Base-by-base conservation (phyloP, 2,888 invertebrate species). In the Neoitamus cyanurus region DNA sequence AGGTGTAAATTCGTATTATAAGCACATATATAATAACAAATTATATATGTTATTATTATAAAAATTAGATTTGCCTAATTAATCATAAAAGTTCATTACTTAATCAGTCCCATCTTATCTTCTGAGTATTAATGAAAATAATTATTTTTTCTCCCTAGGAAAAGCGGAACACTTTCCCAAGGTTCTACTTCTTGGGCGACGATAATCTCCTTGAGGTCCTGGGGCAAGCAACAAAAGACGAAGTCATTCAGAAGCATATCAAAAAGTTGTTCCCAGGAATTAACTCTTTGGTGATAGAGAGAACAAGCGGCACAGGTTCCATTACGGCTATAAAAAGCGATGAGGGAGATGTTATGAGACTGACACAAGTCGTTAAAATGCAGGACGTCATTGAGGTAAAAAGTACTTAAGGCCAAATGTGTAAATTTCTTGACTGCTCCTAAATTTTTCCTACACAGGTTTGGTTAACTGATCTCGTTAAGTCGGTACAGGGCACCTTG, bases 181-280 rank as follows among this genome's bases (percentile, higher is more conserved):
- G 99, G 85, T 96, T 99, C 88, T 98, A 99, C 90, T 99, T 99
- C 90, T 93, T 99, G 86, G 98, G 98, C 85, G 99, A 99, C 89
- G 99, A 99, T 89, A 99, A 99, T 91, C 93, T 99, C 83, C 92
- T 99, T 84, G 99, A 99, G 92, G 94, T 99, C 86, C 93, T 99
- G 11, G 98, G 98, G 0, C 98, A 98, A 92, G 95, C 97, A 0
- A 95, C 96, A 0, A 97, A 97, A 88, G 96, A 96, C 85, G 93
- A 94, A 75, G 96, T 98, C 2, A 97, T 99, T 90, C 98, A 99
- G 90, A 94, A 95, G 0, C 99, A 99, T 90, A 93, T 99, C 87
- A 98, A 98, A 90, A 99, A 99, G 91, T 92, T 99, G 20, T 99
- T 99, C 91, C 97, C 98, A 36, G 98, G 98, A 0, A 95, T 97